Evolutionary conservation across 2,888 invertebrate genomes (phyloP), one percentile per base, ranked within the genome.

Genomic region (Mythimna pallens): DNA sequence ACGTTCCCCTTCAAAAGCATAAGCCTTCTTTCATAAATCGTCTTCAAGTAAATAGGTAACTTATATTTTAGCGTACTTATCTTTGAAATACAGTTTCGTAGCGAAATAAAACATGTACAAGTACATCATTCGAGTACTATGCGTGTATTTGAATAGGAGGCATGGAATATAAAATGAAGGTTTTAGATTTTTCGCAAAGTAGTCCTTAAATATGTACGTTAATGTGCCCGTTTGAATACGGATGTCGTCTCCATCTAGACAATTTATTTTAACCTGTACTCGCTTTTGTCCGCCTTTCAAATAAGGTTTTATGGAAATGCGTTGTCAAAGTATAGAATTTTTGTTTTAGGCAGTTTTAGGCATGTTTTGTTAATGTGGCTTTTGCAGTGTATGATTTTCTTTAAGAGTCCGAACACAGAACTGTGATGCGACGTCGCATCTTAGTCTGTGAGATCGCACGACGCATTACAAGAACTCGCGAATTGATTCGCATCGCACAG

Each of bases 161-260:
- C 59, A 63, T 50, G 55, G 74, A 78, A 80, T 84, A 84, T 73
- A 75, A 80, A 84, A 85, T 65, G 75, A 72, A 76, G 54, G 70
- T 58, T 78, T 78, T 75, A 71, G 73, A 82, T 64, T 82, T 86
- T 83, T 78, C 70, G 73, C 78, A 66, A 78, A 86, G 78, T 63
- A 74, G 71, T 76, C 85, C 78, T 85, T 70, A 84, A 84, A 80
- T 80, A 82, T 75, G 76, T 67, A 80, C 70, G 76, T 70, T 84
- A 75, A 84, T 80, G 73, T 77, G 76, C 47, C 17, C 47, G 47
- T 79, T 84, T 67, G 70, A 66, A 68, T 73, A 76, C 73, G 57
- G 81, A 72, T 70, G 71, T 76, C 68, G 70, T 67, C 40, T 79
- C 65, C 78, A 79, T 74, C 55, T 67, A 65, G 69, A 72, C 76